Evolutionary conservation across 2,113 vertebrate species (phyloP).

Genomic region (Megaleporinus macrocephalus): DNA sequence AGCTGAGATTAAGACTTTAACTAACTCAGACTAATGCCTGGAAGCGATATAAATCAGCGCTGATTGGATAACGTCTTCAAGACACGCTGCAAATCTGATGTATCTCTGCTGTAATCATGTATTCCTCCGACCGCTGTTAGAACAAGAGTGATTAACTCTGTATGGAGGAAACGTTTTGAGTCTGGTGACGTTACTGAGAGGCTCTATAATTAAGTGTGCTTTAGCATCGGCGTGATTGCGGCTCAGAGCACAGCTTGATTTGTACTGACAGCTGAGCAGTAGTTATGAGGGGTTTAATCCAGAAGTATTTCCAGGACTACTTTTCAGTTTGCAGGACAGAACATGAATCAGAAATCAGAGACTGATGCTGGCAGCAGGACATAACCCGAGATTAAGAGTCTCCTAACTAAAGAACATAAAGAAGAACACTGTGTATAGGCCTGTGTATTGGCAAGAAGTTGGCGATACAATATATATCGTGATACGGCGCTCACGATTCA

Average conservation of each 20-base stretch:
- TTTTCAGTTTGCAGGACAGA: background rate
- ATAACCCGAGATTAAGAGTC: conserved; percentile 2
- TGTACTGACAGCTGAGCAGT: conserved; percentile 50
- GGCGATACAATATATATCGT: no score
- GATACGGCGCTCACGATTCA: no score
- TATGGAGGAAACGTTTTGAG: conserved; percentile 44
- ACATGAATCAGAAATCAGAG: conserved; percentile 15
- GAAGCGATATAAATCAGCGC: background rate
- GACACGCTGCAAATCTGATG: conserved; percentile 22
- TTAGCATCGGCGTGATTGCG: conserved; percentile 48
- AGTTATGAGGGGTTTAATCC: conserved; percentile 44
- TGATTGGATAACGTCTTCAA: conserved; percentile 19
- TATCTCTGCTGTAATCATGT: conserved; percentile 24
- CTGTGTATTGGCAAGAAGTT: no score
- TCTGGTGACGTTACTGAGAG: conserved; percentile 45
- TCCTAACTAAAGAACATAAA: conserved; percentile 14
- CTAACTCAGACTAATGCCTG: background rate
- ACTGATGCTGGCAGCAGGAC: conserved; percentile 32
- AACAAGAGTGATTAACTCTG: conserved; percentile 52
- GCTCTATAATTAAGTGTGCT: conserved; percentile 54
- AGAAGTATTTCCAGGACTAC: conserved; percentile 3
- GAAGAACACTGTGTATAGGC: background rate
- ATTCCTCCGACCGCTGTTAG: conserved; percentile 28
- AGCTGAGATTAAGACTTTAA: background rate
- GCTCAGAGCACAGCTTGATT: conserved; percentile 54